Percentiles rank a stretch among this genome's conserved stretches.
phyloP scores from a whole-genome alignment of 2,113 vertebrate species.

The Pangasianodon gigas region DNA sequence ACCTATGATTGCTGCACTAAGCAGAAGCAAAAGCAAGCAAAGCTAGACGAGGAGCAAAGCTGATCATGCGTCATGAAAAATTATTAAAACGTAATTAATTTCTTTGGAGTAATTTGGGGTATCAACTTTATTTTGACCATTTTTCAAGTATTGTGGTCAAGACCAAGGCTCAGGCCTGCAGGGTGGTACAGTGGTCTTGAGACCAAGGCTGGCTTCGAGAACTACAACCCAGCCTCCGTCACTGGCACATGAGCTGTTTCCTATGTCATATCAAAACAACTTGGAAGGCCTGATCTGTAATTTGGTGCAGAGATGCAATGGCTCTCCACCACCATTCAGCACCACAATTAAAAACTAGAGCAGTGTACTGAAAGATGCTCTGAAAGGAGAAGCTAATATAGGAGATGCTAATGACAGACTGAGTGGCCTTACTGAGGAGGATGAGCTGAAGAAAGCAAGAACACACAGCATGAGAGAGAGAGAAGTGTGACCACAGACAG shows the following conservation, averaged over 20 bases:
- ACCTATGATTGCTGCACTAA: not conserved
- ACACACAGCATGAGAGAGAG: constrained; percentile 18
- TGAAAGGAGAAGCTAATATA: constrained; percentile 53
- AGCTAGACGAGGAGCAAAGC: not conserved
- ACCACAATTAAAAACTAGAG: constrained; percentile 71
- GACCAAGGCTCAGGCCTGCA: not conserved
- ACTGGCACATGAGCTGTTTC: constrained; percentile 13
- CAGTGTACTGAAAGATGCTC: constrained; percentile 61
- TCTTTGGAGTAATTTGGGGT: not conserved
- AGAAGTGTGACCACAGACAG: constrained; percentile 58
- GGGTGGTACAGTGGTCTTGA: not conserved
- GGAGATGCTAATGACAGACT: constrained; percentile 73
- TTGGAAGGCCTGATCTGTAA: constrained; percentile 69
- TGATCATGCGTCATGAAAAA: not conserved
- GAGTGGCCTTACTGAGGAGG: constrained; percentile 60
- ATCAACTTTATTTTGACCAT: not conserved
- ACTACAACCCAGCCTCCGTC: constrained; percentile 12
- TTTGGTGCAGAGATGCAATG: constrained; percentile 54
- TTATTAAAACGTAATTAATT: not conserved
- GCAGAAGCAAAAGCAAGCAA: not conserved
- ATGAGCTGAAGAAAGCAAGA: constrained; percentile 52
- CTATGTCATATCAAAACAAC: constrained; percentile 48
- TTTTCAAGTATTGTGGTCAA: not conserved
- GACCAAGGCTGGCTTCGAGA: not conserved
- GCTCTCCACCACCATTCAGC: constrained; percentile 40